Base-by-base conservation (phyloP, 2,113 vertebrate species). In the Puntigrus tetrazona region DNA sequence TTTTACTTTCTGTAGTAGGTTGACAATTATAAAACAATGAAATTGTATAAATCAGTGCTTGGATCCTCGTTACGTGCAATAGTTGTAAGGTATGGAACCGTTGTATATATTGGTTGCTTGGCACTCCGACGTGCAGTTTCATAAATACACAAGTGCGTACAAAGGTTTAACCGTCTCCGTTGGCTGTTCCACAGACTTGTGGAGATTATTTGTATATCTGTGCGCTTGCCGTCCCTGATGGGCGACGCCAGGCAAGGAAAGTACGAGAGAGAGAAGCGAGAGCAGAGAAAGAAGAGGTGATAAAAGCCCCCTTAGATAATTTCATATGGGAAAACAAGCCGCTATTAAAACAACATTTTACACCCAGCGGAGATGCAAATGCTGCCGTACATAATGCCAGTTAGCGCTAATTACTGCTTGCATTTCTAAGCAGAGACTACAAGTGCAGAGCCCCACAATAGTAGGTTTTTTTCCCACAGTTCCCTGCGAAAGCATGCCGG, bases 401-500 rank as follows among this genome's bases (percentile, higher is more conserved):
- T 98, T 98, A 96, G 95, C 92, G 94, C 96, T 99, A 99, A 99
- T 99, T 99, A 97, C 97, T 98, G 98, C 97, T 98, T 99, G 96
- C 97, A 96, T 96, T 96, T 98, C 97, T 96, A 97, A 98, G 98
- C 94, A n/a, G 96, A 99, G 97, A 98, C 98, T 99, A 98, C 97
- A 99, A 99, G 99, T 99, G 99, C 96, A 92, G 92, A 81, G 96
- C 91, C 92, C 96, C 95, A 98, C 97, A 98, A 99, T 97, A 96
- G 96, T 95, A 95, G 92, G 95, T 95, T 97, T 97, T 97, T 96
- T 96, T 95, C 95, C 94, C 94, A 92, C 94, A 93, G 94, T 94
- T 95, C 95, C 93, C 70, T 83, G 86, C 86, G 89, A 94, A 93
- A 93, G 92, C 93, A 92, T 89, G 88, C 89, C 90, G 91, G 89